phyloP scores from a whole-genome alignment of 2,113 vertebrate species.

The Anser cygnoides region DNA sequence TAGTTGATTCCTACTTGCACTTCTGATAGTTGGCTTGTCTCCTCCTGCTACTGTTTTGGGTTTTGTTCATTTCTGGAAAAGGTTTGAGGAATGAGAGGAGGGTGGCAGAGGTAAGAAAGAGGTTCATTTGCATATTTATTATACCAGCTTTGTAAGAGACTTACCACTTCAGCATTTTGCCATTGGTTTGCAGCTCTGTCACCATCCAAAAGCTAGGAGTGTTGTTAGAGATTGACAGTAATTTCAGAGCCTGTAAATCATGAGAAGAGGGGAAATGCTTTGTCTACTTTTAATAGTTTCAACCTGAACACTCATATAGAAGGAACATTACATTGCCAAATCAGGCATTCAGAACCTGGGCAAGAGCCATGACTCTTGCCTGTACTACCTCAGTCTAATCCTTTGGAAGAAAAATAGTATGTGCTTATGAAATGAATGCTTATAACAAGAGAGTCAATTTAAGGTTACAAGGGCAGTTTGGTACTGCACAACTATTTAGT shows the following conservation, averaged over 20 bases:
- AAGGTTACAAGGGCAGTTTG: background rate
- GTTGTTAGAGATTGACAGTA: background rate
- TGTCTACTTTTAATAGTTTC: background rate
- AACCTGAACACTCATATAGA: background rate
- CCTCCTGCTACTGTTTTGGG: background rate
- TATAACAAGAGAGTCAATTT: background rate
- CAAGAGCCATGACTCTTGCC: background rate
- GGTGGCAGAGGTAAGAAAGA: background rate
- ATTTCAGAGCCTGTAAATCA: background rate
- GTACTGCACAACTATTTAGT: background rate
- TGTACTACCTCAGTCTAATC: background rate
- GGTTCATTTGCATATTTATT: background rate
- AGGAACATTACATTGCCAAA: background rate
- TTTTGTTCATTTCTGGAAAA: background rate
- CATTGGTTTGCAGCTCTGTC: background rate
- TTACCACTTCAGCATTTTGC: background rate
- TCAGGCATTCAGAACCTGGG: background rate
- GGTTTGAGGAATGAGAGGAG: background rate
- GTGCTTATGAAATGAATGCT: background rate
- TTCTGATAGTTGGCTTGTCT: background rate
- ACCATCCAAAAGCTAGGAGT: background rate
- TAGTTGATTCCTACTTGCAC: background rate
- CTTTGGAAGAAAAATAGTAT: background rate
- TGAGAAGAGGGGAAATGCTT: background rate
- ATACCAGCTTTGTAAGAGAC: background rate